A percentile compares a stretch with the other conserved stretches of the same genome.
Conservation (phyloP, 2,797 vertebrate species). For the Enteromius radiatus region DNA sequence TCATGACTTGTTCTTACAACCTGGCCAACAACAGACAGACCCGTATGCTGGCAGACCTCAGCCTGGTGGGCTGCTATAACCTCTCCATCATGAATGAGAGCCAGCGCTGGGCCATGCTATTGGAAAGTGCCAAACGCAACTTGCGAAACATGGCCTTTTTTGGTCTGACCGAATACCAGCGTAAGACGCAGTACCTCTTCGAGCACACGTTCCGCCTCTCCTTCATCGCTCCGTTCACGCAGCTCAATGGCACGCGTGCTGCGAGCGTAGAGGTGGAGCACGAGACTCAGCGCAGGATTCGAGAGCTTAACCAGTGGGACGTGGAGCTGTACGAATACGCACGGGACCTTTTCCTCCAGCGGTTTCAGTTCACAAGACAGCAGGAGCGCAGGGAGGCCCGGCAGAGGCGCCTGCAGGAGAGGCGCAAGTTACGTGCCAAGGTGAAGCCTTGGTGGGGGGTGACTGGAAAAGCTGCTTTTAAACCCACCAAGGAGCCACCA, state of each 20-base stretch:
- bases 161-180: conserved; percentile 95
- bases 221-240: conserved; percentile 94
- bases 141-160: conserved; percentile 95
- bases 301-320: conserved; percentile 92
- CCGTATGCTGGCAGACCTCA: conserved; percentile 96
- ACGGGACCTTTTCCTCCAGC: conserved; percentile 94
- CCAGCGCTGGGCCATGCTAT: conserved; percentile 88
- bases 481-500: conserved; percentile 63
- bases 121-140: conserved; percentile 95
- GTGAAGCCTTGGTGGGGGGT: conserved; percentile 57
- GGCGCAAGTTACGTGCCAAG: conserved; percentile 87
- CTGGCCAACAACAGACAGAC: conserved; percentile 96
- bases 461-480: conserved; percentile 47
- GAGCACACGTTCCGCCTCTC: conserved; percentile 94
- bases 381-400: conserved; percentile 91
- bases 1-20: conserved; percentile 96
- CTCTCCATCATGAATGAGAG: conserved; percentile 90
- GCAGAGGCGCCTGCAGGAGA: conserved; percentile 87
- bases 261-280: conserved; percentile 88
- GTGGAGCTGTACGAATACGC: conserved; percentile 94
- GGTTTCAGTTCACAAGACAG: conserved; percentile 93
- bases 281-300: conserved; percentile 87
- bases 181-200: conserved; percentile 97
- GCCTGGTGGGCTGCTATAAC: conserved; percentile 96
- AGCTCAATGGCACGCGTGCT: conserved; percentile 93